Conservation (phyloP, 2,888 invertebrate species). For the Limnephilus lunatus region DNA sequence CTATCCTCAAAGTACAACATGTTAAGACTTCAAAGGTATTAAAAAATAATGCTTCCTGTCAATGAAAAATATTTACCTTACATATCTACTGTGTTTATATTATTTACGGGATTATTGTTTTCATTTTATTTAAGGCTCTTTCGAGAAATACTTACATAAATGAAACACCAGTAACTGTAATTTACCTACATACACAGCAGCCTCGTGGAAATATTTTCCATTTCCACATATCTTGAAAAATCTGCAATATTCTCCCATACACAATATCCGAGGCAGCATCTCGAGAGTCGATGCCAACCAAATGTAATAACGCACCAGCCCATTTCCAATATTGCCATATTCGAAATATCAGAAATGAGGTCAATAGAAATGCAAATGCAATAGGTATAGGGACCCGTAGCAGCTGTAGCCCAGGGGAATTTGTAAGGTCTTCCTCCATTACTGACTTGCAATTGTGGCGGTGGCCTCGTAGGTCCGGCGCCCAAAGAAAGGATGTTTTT, state of each 20-base stretch:
- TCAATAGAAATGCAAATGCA: conserved; percentile 45
- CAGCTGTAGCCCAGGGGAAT: background rate
- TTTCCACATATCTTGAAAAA: conserved; percentile 2
- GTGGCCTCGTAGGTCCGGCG: background rate
- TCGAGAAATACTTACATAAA: background rate
- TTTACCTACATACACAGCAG: background rate
- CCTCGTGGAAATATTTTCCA: background rate
- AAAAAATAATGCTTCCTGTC: background rate
- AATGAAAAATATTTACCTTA: background rate
- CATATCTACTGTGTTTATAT: too few species aligned
- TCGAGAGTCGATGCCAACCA: conserved; percentile 11
- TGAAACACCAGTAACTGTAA: background rate
- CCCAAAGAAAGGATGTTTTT: background rate
- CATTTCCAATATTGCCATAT: conserved; percentile 21
- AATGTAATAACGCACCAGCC: conserved; percentile 22
- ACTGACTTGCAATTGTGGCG: background rate
- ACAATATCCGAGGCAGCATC: background rate
- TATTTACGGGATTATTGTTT: background rate
- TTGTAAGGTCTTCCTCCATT: background rate
- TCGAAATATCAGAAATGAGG: conserved; percentile 43
- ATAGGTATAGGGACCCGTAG: background rate
- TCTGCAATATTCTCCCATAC: conserved; percentile 35
- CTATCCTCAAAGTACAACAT: background rate
- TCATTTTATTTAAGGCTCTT: background rate
- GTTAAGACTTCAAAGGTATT: background rate